These are phyloP conservation scores for Eupithecia inturbata DNA, from an alignment of 2,888 invertebrate genomes.

Conservation along the genomic window DNA sequence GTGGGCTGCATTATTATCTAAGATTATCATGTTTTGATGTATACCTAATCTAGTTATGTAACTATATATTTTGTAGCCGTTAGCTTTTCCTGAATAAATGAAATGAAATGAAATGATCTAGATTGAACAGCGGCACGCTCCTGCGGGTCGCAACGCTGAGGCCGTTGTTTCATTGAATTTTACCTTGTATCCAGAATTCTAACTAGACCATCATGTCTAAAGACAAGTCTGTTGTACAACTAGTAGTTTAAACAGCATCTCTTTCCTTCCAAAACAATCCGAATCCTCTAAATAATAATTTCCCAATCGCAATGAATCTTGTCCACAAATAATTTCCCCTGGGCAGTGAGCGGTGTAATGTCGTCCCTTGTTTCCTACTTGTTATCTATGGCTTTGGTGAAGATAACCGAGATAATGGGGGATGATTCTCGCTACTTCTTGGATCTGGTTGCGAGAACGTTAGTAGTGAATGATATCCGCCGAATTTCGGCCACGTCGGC, in stretches of 20 bases:
- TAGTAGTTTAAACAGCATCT: neutral
- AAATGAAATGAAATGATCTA: too few species aligned
- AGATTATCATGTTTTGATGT: too few species aligned
- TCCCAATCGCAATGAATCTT: conserved; percentile 19
- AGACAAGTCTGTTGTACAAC: neutral
- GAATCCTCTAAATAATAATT: conserved; percentile 8
- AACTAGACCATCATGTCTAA: neutral
- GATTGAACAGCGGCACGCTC: too few species aligned
- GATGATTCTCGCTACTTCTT: neutral
- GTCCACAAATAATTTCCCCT: conserved; percentile 21
- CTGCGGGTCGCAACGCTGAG: too few species aligned
- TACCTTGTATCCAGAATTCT: too few species aligned
- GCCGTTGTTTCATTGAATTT: too few species aligned
- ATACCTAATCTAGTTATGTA: too few species aligned
- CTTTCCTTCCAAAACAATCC: neutral
- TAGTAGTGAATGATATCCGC: too few species aligned
- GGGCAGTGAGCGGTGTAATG: conserved; percentile 10
- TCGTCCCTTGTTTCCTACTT: conserved; percentile 7
- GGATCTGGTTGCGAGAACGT: neutral
- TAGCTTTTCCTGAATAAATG: too few species aligned
- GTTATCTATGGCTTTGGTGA: conserved; percentile 5
- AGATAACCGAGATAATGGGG: conserved; percentile 5
- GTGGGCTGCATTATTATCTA: too few species aligned
- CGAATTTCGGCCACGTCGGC: too few species aligned
- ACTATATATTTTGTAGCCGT: too few species aligned